A percentile compares a stretch with the other conserved stretches of the same genome.
phyloP scores from a whole-genome alignment of 2,797 vertebrate genomes.

The Rhinoraja longicauda region DNA sequence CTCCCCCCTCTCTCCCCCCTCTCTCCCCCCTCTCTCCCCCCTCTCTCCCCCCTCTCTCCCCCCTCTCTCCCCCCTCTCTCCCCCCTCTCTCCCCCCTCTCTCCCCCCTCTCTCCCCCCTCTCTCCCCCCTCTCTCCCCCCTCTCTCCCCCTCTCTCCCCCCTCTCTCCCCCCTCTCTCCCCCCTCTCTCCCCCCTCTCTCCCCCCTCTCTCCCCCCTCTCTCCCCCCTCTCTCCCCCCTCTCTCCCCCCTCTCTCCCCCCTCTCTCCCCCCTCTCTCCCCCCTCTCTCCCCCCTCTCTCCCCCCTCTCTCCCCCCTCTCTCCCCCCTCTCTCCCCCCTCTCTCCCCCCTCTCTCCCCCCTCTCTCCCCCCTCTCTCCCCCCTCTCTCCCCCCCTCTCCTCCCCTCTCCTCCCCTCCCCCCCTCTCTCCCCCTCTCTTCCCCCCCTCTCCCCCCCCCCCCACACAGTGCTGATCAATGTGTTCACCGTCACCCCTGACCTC shows the following conservation, averaged over 20 bases:
- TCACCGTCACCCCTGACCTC: conserved; percentile 76
- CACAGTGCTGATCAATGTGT: conserved; percentile 78
- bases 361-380: neutral
- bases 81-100: neutral
- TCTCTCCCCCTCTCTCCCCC: neutral
- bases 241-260: neutral
- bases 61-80: neutral
- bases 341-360: neutral
- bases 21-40: neutral
- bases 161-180: neutral
- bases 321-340: neutral
- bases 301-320: neutral
- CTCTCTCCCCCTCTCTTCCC: neutral
- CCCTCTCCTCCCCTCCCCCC: neutral
- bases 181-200: neutral
- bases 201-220: neutral
- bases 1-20: neutral
- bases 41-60: neutral
- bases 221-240: neutral
- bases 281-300: neutral
- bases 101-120: neutral
- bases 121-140: neutral
- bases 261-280: neutral
- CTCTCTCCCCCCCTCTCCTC: neutral
- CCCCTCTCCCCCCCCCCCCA: neutral